Evolutionary conservation across 2,113 vertebrate species (phyloP).

Genomic region (Eonycteris spelaea): DNA sequence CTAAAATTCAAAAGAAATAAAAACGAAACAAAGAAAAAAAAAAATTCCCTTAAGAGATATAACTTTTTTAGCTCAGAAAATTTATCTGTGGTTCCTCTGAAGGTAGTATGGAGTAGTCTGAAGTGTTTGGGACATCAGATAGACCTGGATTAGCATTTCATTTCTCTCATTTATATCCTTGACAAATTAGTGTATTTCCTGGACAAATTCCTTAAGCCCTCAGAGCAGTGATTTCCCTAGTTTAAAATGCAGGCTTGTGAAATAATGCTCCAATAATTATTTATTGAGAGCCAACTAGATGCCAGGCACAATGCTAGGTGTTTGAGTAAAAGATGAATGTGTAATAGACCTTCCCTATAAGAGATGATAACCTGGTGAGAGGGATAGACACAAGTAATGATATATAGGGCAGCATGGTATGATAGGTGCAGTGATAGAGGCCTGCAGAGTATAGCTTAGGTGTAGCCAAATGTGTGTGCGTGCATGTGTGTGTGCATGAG

Average conservation of each 20-base stretch:
- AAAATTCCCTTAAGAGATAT: not conserved
- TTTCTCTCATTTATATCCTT: not conserved
- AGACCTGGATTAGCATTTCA: not conserved
- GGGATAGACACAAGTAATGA: not conserved
- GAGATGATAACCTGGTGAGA: not conserved
- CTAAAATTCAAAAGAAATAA: not conserved
- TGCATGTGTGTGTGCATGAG: not conserved
- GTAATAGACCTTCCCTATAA: not conserved
- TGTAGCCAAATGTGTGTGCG: not conserved
- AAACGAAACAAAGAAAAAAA: not conserved
- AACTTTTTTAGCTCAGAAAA: not conserved
- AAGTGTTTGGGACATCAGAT: not conserved
- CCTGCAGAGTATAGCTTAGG: no score
- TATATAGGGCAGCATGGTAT: not conserved
- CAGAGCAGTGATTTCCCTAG: not conserved
- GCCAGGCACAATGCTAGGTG: not conserved
- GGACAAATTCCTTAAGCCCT: not conserved
- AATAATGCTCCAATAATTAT: not conserved
- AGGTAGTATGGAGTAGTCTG: not conserved
- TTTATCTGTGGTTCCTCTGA: not conserved
- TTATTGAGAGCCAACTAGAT: not conserved
- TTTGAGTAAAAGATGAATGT: not conserved
- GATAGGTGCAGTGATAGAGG: not conserved
- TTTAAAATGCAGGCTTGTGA: constrained; percentile 22
- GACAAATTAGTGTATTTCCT: not conserved